phyloP scores from a whole-genome alignment of 2,113 vertebrate species.

The Nycticorax nycticorax region DNA sequence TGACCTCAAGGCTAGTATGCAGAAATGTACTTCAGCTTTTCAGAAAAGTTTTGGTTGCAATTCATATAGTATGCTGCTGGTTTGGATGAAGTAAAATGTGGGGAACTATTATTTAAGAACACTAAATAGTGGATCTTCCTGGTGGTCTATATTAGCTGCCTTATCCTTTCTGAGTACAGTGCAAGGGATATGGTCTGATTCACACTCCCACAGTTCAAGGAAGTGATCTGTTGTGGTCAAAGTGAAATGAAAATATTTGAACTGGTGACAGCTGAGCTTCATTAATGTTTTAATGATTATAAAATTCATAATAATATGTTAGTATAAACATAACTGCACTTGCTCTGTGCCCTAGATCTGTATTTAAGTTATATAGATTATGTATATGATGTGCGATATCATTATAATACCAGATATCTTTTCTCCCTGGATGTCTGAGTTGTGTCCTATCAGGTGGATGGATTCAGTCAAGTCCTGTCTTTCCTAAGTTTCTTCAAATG shows the following conservation, averaged over 20 bases:
- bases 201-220: not conserved
- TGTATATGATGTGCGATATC: not conserved
- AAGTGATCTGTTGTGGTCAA: not conserved
- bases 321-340: not conserved
- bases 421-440: not conserved
- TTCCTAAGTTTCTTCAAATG: not conserved
- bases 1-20: not conserved
- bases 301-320: not conserved
- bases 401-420: not conserved
- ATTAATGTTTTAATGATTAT: not conserved
- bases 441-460: not conserved
- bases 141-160: not conserved
- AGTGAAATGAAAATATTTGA: not conserved
- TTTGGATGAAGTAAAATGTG: not conserved
- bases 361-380: not conserved
- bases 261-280: not conserved
- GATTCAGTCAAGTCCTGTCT: not conserved
- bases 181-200: not conserved
- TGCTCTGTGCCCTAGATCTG: not conserved
- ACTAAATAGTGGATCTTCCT: not conserved
- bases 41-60: not conserved
- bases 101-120: not conserved
- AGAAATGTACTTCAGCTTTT: not conserved
- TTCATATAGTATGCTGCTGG: not conserved
- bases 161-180: not conserved